Percentiles rank a stretch among this genome's conserved stretches.
Conservation (phyloP, 2,888 invertebrate genomes). For the Diaprepes abbreviatus region DNA sequence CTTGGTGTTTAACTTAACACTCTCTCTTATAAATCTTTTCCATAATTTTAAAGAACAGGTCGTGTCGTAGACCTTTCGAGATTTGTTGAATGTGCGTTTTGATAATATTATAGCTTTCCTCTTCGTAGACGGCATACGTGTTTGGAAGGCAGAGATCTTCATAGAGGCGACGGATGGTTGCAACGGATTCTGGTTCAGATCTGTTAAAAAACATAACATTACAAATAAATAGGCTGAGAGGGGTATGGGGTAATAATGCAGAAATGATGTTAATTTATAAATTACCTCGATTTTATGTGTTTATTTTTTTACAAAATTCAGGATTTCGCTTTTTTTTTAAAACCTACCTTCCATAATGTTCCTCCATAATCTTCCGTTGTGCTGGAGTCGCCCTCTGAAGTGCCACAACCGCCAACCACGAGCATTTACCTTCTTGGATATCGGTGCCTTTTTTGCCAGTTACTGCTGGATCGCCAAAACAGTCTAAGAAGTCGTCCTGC, state of each 20-base stretch:
- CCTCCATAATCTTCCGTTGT: constrained; percentile 80
- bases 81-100: constrained; percentile 88
- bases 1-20: constrained; percentile 57
- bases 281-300: too few relatives aligned
- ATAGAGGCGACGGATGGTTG: constrained; percentile 61
- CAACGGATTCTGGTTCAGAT: constrained; percentile 43
- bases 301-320: too few relatives aligned
- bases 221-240: too few relatives aligned
- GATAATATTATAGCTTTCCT: constrained; percentile 85
- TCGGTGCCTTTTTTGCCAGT: constrained; percentile 94
- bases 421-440: constrained; percentile 96
- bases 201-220: too few relatives aligned
- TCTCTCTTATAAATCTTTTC: constrained; percentile 85
- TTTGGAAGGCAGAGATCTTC: constrained; percentile 82
- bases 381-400: constrained; percentile 81
- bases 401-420: constrained; percentile 94
- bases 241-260: too few relatives aligned
- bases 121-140: constrained; percentile 85
- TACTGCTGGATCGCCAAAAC: constrained; percentile 87
- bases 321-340: too few relatives aligned
- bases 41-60: constrained; percentile 85
- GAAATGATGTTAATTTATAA: too few relatives aligned
- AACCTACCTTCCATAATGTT: constrained; percentile 82
- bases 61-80: constrained; percentile 84
- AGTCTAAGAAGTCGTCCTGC: constrained; percentile 91